Base-by-base conservation (phyloP, 2,797 vertebrate species). In the Tolypeutes matacus region DNA sequence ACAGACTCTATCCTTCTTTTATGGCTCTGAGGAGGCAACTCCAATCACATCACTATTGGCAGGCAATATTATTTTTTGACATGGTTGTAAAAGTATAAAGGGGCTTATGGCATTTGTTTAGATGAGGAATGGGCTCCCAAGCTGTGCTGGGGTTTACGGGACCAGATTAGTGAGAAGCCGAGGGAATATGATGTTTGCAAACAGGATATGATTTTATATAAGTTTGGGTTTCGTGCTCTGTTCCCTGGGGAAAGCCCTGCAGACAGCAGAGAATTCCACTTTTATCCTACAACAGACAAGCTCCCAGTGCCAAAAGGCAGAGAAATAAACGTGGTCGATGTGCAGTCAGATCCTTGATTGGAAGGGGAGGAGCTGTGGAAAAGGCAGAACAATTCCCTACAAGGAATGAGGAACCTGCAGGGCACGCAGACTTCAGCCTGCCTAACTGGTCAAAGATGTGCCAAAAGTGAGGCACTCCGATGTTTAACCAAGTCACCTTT, bases 1-100 rank as follows among this genome's bases (percentile, higher is more conserved):
- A 99, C 99, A 99, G 99, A 99, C 98, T 98, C 97, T 95, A 96
- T 95, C 96, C 97, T 97, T 98, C 98, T 98, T 98, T 98, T 98
- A 98, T 98, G 98, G 98, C 98, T 98, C 92, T 96, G 96, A 98
- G 98, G 98, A 98, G 98, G 98, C 98, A 98, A 98, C 98, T 98
- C 97, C 98, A 98, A 98, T 98, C 98, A 98, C 97, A 98, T 98
- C 98, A 98, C 96, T 97, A 98, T 98, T 98, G 98, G 98, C 98
- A 98, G 98, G 98, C 97, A 97, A 98, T 99, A 98, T 98, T 98
- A 98, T 98, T 98, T 98, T 98, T 98, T 99, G 98, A 98, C 98
- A 98, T 98, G 97, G 98, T 97, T 98, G 98, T 98, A 98, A 98
- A 98, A 98, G 98, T 98, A 98, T 98, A 98, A 98, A 99, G 98